Conservation (phyloP, 2,113 vertebrate species). For the Xenopus laevis region DNA sequence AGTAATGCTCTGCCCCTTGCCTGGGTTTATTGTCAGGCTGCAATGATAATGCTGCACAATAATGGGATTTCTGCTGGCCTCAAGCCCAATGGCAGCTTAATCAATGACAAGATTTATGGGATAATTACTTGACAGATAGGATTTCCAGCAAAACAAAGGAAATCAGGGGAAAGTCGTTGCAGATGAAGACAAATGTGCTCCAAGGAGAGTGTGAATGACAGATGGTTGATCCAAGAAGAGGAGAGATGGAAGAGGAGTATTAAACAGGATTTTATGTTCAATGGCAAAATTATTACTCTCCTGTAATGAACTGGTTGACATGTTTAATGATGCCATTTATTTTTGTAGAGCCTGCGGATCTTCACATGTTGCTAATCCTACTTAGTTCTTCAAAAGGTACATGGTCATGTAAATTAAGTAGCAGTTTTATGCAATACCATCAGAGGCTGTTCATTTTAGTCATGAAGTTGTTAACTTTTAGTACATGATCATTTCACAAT, state of each 20-base stretch:
- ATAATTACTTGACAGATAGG: constrained; percentile 44
- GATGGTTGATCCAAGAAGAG: constrained; percentile 28
- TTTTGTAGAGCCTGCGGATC: constrained; percentile 1
- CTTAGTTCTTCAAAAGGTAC: constrained; percentile 2
- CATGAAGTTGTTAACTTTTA: too few species aligned
- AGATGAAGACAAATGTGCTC: constrained; percentile 38
- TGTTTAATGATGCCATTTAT: constrained; percentile 33
- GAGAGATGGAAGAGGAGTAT: constrained; percentile 14
- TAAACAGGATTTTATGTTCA: constrained; percentile 28
- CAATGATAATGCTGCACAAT: constrained; percentile 17
- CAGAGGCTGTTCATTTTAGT: too few species aligned
- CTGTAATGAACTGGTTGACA: constrained; percentile 20
- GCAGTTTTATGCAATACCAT: too few species aligned
- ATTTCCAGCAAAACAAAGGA: constrained; percentile 39
- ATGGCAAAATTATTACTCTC: constrained; percentile 11
- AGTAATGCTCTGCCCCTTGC: constrained; percentile 21
- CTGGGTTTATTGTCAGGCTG: constrained; percentile 33
- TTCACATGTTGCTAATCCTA: constrained; percentile 11
- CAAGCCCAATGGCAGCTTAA: constrained; percentile 30
- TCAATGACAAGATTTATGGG: constrained; percentile 43
- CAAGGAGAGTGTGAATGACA: constrained; percentile 33
- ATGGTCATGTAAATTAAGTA: not conserved
- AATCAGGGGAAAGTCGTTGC: constrained; percentile 16
- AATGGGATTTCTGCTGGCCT: constrained; percentile 36
- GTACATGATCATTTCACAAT: too few species aligned